Evolutionary conservation across 2,888 invertebrate genomes (phyloP).

Genomic region (Aporophyla nigra): DNA sequence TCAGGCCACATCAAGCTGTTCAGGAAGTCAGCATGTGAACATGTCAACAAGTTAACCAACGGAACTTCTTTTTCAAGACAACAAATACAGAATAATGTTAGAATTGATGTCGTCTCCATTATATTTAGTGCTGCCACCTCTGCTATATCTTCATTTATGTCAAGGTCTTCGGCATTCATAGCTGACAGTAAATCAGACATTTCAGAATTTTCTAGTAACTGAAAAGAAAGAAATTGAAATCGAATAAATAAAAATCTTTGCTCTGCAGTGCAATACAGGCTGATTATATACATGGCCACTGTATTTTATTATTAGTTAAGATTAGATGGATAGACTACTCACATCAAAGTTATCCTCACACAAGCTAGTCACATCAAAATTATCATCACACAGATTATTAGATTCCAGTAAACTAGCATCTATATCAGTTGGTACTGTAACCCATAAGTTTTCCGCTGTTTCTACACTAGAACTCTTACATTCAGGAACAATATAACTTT

Average conservation of each 20-base stretch:
- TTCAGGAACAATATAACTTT: constrained; percentile 4
- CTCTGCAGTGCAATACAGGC: no score
- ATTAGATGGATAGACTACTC: background rate
- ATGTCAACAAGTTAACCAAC: constrained; percentile 59
- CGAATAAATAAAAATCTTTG: background rate
- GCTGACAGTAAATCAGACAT: background rate
- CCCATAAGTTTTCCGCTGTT: constrained; percentile 3
- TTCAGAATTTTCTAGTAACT: background rate
- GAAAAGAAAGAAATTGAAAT: constrained; percentile 1
- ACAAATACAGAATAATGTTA: constrained; percentile 67
- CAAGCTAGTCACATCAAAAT: no score
- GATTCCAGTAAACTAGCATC: no score
- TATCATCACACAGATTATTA: no score
- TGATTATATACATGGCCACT: no score
- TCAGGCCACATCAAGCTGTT: constrained; percentile 56
- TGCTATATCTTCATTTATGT: background rate
- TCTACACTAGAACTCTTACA: constrained; percentile 7
- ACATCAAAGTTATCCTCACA: constrained; percentile 32
- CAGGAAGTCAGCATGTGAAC: constrained; percentile 66
- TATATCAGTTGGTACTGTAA: background rate
- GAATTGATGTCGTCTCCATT: background rate
- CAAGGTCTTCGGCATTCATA: no score
- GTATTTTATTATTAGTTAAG: no score
- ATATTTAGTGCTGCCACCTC: no score
- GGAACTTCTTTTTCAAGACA: constrained; percentile 65